These are phyloP conservation scores for Sarcophaga rosellei DNA, from an alignment of 2,888 invertebrate genomes.

Conservation along the genomic window DNA sequence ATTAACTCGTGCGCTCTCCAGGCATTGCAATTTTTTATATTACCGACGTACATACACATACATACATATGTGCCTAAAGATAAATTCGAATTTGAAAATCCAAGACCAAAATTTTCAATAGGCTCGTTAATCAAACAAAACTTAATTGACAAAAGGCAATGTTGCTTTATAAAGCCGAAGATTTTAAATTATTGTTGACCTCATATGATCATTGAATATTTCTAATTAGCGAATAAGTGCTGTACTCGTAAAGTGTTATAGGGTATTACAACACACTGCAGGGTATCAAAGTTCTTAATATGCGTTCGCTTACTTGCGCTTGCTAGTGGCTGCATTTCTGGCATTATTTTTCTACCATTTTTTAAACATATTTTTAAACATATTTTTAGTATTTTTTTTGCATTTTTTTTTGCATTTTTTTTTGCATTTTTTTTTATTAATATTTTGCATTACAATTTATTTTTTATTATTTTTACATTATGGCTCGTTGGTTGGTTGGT, in stretches of 20 bases:
- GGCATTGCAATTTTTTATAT: too few species aligned
- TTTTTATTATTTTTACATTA: slow-evolving; percentile 3
- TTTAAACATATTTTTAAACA: background rate
- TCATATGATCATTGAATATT: background rate
- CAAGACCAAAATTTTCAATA: too few species aligned
- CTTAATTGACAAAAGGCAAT: too few species aligned
- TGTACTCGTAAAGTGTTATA: slow-evolving; percentile 13
- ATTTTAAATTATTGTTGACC: too few species aligned
- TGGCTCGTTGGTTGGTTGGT: slow-evolving; percentile 3
- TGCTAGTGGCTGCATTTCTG: slow-evolving; percentile 50
- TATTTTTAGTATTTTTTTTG: background rate
- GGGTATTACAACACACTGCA: slow-evolving; percentile 39
- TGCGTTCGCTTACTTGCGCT: slow-evolving; percentile 32
- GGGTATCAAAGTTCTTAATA: slow-evolving; percentile 61
- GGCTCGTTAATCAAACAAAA: too few species aligned
- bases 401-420: background rate
- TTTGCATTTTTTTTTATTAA: background rate
- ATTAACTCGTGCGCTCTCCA: too few species aligned
- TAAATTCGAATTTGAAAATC: too few species aligned
- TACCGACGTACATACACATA: too few species aligned
- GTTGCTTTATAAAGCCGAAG: too few species aligned
- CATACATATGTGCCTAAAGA: too few species aligned
- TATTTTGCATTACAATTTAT: slow-evolving; percentile 4
- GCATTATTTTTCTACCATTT: slow-evolving; percentile 3
- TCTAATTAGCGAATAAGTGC: background rate